phyloP scores from a whole-genome alignment of 2,113 vertebrate species.

The Mohoua ochrocephala region DNA sequence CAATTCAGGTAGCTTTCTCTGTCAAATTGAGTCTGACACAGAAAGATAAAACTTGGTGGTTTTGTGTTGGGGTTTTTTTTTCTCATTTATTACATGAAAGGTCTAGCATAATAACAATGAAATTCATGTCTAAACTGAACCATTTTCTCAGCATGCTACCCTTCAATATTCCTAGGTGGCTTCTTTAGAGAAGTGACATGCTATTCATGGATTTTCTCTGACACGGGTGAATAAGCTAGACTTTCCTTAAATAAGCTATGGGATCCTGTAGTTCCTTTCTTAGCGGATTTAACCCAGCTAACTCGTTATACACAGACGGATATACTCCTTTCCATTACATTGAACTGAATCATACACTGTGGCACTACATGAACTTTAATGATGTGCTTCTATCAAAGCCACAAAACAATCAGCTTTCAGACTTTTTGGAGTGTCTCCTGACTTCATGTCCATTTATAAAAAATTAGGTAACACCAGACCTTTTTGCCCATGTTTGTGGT shows the following conservation, averaged over 20 bases:
- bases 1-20: background rate
- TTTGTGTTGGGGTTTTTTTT: background rate
- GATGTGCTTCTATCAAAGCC: background rate
- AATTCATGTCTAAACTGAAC: background rate
- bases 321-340: background rate
- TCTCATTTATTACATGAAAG: background rate
- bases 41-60: background rate
- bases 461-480: background rate
- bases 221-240: background rate
- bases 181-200: conserved; percentile 10
- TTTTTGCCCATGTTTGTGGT: background rate
- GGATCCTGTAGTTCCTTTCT: background rate
- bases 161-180: conserved; percentile 1
- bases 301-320: background rate
- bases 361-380: background rate
- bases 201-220: conserved; percentile 20
- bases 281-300: conserved; percentile 8
- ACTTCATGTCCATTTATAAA: background rate
- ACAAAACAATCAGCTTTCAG: background rate
- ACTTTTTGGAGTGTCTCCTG: background rate
- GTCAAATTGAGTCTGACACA: background rate
- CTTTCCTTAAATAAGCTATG: background rate
- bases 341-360: background rate
- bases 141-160: conserved; percentile 8
- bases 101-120: background rate